These are phyloP conservation scores for Grammomys surdaster DNA, from an alignment of 2,113 vertebrate species.

Conservation along the genomic window DNA sequence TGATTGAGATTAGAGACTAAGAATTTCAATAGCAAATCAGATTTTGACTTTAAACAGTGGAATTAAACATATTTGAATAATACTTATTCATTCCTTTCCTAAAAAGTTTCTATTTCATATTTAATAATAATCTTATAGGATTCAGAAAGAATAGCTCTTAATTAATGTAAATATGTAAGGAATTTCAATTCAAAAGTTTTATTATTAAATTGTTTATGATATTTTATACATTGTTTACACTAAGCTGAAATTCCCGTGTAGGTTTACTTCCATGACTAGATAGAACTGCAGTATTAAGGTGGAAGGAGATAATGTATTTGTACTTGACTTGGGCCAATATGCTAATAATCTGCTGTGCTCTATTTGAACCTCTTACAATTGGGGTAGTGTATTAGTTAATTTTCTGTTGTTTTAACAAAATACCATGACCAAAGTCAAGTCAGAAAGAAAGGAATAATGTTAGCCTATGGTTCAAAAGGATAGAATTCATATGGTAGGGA, in stretches of 20 bases:
- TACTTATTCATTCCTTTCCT: conserved; percentile 21
- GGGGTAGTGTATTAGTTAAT: neutral
- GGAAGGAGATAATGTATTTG: neutral
- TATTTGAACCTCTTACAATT: neutral
- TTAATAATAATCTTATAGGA: neutral
- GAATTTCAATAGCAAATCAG: conserved; percentile 39
- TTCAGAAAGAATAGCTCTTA: neutral
- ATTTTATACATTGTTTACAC: neutral
- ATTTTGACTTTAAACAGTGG: conserved; percentile 27
- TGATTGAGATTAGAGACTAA: conserved; percentile 54
- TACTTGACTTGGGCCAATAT: neutral
- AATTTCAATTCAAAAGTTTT: conserved; percentile 2
- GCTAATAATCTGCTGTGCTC: neutral
- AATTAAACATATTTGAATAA: conserved; percentile 31
- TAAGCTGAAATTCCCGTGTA: neutral
- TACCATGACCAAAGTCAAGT: neutral
- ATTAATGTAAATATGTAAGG: neutral
- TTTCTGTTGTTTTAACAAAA: neutral
- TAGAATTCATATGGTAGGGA: neutral
- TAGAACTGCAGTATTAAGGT: neutral
- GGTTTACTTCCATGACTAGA: neutral
- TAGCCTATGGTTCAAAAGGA: neutral
- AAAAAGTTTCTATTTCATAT: neutral
- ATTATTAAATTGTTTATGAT: conserved; percentile 33
- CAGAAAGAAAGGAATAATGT: neutral